A percentile compares a stretch with the other conserved stretches of the same genome.
phyloP scores from a whole-genome alignment of 2,113 vertebrate species.

The Hiodon alosoides region DNA sequence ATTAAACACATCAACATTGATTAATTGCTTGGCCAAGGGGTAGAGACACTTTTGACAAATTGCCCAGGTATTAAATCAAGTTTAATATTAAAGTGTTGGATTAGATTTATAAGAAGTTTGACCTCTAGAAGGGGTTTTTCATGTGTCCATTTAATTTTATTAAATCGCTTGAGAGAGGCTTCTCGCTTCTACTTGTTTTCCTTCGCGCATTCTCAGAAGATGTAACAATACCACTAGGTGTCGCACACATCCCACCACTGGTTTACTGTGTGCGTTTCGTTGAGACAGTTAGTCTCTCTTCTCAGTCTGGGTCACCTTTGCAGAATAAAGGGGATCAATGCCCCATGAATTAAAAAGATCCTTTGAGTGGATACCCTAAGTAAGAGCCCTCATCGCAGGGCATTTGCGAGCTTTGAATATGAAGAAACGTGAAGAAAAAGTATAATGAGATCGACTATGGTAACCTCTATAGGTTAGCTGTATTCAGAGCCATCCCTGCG shows the following conservation, averaged over 20 bases:
- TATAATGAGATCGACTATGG: not conserved
- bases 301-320: conserved; percentile 80
- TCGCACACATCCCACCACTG: not conserved
- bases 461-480: conserved; percentile 39
- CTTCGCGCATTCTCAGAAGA: not conserved
- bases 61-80: conserved; percentile 15
- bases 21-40: conserved; percentile 9
- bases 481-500: not conserved
- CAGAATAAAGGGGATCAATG: conserved; percentile 82
- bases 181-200: not conserved
- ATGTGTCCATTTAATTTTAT: conserved; percentile 23
- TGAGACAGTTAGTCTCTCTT: conserved; percentile 22
- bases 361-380: conserved; percentile 84
- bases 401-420: conserved; percentile 5
- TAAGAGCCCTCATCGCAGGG: conserved; percentile 77
- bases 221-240: conserved; percentile 11
- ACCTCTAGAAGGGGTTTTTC: conserved; percentile 15
- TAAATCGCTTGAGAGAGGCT: conserved; percentile 4
- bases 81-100: conserved; percentile 19
- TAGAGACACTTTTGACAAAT: conserved; percentile 16
- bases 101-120: conserved; percentile 19
- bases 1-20: conserved; percentile 21
- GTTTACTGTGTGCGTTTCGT: not conserved
- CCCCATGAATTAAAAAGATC: conserved; percentile 77
- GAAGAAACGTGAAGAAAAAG: not conserved